phyloP scores from a whole-genome alignment of 2,888 invertebrate species.

The Gnatocerus cornutus region DNA sequence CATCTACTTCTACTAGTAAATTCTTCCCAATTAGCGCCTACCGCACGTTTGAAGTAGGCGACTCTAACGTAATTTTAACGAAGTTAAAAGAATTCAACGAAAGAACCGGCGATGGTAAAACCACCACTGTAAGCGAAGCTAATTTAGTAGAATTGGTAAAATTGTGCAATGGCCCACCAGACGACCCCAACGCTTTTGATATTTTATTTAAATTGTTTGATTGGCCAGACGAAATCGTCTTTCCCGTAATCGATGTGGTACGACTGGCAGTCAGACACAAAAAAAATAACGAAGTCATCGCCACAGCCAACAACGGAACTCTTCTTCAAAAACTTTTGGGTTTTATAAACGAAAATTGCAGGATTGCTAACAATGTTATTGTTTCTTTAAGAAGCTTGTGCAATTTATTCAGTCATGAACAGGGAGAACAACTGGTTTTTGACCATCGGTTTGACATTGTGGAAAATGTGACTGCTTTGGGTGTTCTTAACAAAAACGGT shows the following conservation, averaged over 20 bases:
- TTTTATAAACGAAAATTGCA: conserved; percentile 64
- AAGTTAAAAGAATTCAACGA: conserved; percentile 84
- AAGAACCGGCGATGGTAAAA: conserved; percentile 73
- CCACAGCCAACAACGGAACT: conserved; percentile 66
- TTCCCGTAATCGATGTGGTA: conserved; percentile 91
- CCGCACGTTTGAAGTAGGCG: conserved; percentile 85
- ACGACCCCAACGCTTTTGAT: conserved; percentile 72
- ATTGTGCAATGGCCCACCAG: conserved; percentile 73
- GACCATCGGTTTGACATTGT: conserved; percentile 75
- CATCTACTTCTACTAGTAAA: conserved; percentile 55
- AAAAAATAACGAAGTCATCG: conserved; percentile 75
- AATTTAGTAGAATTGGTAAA: conserved; percentile 78
- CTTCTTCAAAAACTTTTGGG: conserved; percentile 64
- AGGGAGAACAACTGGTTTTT: conserved; percentile 78
- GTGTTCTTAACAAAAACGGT: conserved; percentile 76
- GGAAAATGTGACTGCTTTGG: conserved; percentile 73
- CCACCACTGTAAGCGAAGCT: conserved; percentile 72
- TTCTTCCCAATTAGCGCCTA: conserved; percentile 71
- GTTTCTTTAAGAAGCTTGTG: conserved; percentile 84
- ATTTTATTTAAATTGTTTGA: conserved; percentile 77
- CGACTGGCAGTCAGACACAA: conserved; percentile 82
- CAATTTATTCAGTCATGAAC: conserved; percentile 85
- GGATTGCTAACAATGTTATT: conserved; percentile 82
- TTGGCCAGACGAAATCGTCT: conserved; percentile 87
- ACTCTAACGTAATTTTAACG: conserved; percentile 82